A percentile compares a stretch with the other conserved stretches of the same genome.
Conservation (phyloP, 2,797 vertebrate species). For the Clarias laeviceps region DNA sequence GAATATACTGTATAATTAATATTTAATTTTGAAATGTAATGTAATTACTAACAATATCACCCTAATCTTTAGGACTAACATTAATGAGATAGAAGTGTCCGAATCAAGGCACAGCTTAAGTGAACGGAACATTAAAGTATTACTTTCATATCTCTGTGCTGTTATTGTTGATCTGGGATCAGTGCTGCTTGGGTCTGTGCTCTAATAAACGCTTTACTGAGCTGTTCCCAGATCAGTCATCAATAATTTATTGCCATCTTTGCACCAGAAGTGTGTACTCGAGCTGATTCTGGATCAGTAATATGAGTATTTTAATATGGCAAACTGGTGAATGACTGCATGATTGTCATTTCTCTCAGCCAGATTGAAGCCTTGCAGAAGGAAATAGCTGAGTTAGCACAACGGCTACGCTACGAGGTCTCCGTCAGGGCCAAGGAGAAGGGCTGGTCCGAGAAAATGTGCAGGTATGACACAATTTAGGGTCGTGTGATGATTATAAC, state of each 20-base stretch:
- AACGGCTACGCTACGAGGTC: slow-evolving; percentile 82
- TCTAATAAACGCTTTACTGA: neutral
- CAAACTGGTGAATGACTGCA: slow-evolving; percentile 30
- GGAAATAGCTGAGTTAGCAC: slow-evolving; percentile 83
- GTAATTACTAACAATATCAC: too few species aligned
- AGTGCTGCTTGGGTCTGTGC: neutral
- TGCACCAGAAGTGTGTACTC: neutral
- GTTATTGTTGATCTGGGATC: neutral
- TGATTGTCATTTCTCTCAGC: slow-evolving; percentile 64
- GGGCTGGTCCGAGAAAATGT: slow-evolving; percentile 84
- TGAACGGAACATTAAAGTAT: too few species aligned
- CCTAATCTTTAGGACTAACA: too few species aligned
- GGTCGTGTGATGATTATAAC: neutral
- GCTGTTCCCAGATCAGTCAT: neutral
- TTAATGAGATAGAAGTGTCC: too few species aligned
- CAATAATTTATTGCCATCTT: neutral
- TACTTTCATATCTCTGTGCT: neutral
- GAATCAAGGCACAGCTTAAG: too few species aligned
- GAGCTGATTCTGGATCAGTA: neutral
- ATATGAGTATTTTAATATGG: too few species aligned
- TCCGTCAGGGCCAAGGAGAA: slow-evolving; percentile 76
- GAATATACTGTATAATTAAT: too few species aligned
- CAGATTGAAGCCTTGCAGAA: slow-evolving; percentile 89
- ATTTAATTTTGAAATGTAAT: too few species aligned
- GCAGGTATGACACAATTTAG: slow-evolving; percentile 72